Conservation (phyloP, 1,140 invertebrate genomes). For the Caenorhabditis inopinata region DNA sequence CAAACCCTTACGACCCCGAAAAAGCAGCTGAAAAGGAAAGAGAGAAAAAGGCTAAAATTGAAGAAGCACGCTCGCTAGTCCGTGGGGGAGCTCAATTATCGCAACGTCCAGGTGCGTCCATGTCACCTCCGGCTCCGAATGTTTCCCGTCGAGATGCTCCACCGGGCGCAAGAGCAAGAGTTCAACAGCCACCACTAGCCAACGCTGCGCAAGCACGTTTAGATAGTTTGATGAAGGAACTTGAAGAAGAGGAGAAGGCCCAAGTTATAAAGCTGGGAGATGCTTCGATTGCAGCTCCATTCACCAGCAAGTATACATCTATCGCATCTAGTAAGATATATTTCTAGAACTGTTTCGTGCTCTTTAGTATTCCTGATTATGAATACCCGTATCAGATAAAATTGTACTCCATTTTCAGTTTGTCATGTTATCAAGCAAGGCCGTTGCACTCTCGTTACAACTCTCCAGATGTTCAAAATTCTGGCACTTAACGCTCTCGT, state of each 20-base stretch:
- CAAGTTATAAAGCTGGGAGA: slow-evolving; percentile 91
- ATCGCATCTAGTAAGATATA: slow-evolving; percentile 81
- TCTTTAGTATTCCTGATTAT: too few relatives aligned
- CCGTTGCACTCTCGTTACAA: slow-evolving; percentile 95
- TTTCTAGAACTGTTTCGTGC: background rate
- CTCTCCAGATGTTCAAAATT: slow-evolving; percentile 99
- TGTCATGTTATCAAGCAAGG: slow-evolving; percentile 99
- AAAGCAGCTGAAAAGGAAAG: slow-evolving; percentile 66
- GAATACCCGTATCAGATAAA: too few relatives aligned
- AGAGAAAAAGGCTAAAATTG: slow-evolving; percentile 60
- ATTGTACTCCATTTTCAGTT: slow-evolving; percentile 72
- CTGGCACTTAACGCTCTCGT: slow-evolving; percentile 96
- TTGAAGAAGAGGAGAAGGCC: slow-evolving; percentile 85
- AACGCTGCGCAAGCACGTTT: slow-evolving; percentile 68
- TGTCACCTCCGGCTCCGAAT: background rate
- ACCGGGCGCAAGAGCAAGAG: slow-evolving; percentile 31
- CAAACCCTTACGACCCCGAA: slow-evolving; percentile 77
- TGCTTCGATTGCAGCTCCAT: slow-evolving; percentile 97
- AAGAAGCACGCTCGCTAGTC: slow-evolving; percentile 28
- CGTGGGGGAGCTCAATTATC: background rate
- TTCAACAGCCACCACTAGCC: background rate
- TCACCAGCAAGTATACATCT: slow-evolving; percentile 94
- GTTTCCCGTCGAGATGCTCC: slow-evolving; percentile 45
- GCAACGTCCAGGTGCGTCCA: background rate
- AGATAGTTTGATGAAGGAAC: slow-evolving; percentile 80